Base-by-base conservation (phyloP, 2,113 vertebrate species). In the Spea multiplicata region DNA sequence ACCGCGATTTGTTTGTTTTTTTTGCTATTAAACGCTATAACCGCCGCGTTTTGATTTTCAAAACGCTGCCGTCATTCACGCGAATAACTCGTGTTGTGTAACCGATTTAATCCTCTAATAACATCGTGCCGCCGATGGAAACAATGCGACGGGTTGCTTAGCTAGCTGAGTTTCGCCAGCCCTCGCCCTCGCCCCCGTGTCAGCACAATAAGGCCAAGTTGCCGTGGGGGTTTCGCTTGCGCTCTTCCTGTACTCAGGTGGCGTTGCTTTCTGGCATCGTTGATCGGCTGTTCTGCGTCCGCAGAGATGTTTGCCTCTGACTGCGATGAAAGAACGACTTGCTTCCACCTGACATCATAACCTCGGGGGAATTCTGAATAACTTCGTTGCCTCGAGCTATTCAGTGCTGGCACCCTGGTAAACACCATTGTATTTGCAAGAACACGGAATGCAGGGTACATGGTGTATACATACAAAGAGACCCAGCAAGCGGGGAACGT, bases 321-420 rank as follows among this genome's bases (percentile, higher is more conserved):
- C 76, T 65, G 76, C 8, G 57, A 71, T 71, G 53, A 72, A 66
- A 65, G 64, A 49, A 71, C 10, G 9, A n/a, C 62, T n/a, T 5
- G 61, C 59, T 78, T 72, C 69, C 59, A 78, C 57, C 59, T 78
- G 76, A 72, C 70, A 72, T 79, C 70, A 48, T 6, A 16, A 30
- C 77, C 77, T 59, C 50, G 9, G 62, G 76, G 64, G 50, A 46
- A 47, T 13, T 14, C 71, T 66, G 44, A 73, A 73, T 73, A 80
- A 66, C 70, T 80, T 16, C 2, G 77, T 73, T 67, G 71, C 70
- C 77, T 73, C 67, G 70, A 67, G 77, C 77, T 66, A 73, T 80
- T 80, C 62, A 57, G 8, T 8, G 62, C 17, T 66, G 45, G 70
- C 76, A 66, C 48, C 44, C 44, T 3, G 71, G 64, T 73, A 67